Conservation (phyloP, 2,113 vertebrate species). For the Anguilla rostrata region DNA sequence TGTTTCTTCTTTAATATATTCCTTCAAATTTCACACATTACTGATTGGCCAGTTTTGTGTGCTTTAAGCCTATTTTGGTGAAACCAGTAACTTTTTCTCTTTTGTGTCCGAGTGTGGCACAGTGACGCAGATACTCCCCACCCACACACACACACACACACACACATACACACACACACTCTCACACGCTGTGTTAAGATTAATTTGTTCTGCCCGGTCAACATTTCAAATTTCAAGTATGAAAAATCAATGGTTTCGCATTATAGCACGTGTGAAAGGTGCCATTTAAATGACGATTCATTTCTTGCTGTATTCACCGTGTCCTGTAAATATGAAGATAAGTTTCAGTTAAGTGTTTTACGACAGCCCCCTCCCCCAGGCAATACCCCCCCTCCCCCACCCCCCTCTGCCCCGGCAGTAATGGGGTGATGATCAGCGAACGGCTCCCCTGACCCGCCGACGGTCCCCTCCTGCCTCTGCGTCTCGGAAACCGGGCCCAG, state of each 20-base stretch:
- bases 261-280: no score
- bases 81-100: no score
- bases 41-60: no score
- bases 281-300: no score
- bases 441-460: slow-evolving; percentile 62
- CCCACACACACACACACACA: not conserved
- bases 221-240: not conserved
- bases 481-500: slow-evolving; percentile 48
- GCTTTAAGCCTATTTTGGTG: no score
- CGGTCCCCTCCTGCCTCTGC: slow-evolving; percentile 48
- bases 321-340: not conserved
- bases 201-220: not conserved
- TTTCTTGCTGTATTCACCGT: no score
- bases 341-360: not conserved
- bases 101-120: no score
- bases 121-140: no score
- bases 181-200: not conserved
- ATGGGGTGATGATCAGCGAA: slow-evolving; percentile 57
- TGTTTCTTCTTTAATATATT: not conserved
- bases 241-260: not conserved
- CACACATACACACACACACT: not conserved
- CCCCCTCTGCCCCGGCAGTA: slow-evolving; percentile 44
- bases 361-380: not conserved
- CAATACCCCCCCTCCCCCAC: not conserved
- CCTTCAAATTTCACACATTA: no score